A percentile compares a stretch with the other conserved stretches of the same genome.
Evolutionary conservation across 1,140 invertebrate species (phyloP).

Genomic region (Bombus picipes): DNA sequence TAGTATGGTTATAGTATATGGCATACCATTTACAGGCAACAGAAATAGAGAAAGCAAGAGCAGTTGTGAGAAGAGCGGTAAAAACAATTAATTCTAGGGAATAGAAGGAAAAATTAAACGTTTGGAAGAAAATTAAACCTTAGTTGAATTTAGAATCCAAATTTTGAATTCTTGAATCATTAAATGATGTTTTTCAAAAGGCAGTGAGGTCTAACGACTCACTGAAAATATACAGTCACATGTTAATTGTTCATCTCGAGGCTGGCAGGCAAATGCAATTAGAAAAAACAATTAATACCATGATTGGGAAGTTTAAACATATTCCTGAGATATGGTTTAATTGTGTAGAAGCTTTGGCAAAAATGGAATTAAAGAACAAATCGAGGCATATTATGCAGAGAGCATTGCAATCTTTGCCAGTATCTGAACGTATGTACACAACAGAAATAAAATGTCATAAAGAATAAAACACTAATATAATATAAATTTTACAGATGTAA

Average conservation of each 20-base stretch:
- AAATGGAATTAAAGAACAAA: no score
- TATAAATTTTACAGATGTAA: no score
- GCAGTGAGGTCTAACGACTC: slow-evolving; percentile 92
- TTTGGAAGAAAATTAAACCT: slow-evolving; percentile 98
- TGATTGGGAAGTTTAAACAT: slow-evolving; percentile 90
- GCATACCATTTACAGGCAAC: no score
- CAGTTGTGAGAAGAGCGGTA: slow-evolving; percentile 90
- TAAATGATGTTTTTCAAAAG: slow-evolving; percentile 89
- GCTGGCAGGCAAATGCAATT: slow-evolving; percentile 88
- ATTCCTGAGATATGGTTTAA: slow-evolving; percentile 87
- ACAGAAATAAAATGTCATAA: no score
- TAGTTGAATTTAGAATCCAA: slow-evolving; percentile 95
- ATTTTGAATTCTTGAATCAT: slow-evolving; percentile 90
- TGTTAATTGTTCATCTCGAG: slow-evolving; percentile 89
- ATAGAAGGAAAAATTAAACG: slow-evolving; percentile 93
- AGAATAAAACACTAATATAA: no score
- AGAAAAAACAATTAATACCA: slow-evolving; percentile 86
- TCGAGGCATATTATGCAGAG: no score
- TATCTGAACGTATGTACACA: slow-evolving; percentile 77
- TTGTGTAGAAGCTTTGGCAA: slow-evolving; percentile 84
- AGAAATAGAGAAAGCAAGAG: slow-evolving; percentile 89
- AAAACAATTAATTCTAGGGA: slow-evolving; percentile 92
- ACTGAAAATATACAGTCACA: slow-evolving; percentile 87
- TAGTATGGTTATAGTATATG: no score
- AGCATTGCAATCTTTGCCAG: no score